phyloP scores from a whole-genome alignment of 2,113 vertebrate species.

The Phaethornis superciliosus region DNA sequence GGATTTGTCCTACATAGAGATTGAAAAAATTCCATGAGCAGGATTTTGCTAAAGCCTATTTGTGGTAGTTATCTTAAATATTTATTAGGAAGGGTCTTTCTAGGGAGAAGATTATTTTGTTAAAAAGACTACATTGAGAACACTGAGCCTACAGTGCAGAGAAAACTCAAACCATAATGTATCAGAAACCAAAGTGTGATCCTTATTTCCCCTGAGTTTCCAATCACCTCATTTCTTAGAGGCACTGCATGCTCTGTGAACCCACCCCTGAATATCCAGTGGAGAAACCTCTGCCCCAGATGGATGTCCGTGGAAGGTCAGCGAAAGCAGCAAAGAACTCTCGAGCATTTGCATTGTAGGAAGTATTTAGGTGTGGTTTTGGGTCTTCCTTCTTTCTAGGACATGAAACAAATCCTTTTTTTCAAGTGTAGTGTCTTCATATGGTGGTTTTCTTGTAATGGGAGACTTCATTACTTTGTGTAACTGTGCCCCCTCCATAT shows the following conservation, averaged over 20 bases:
- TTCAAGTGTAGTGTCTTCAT: background rate
- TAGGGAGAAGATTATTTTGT: background rate
- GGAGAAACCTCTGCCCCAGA: background rate
- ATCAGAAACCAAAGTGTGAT: background rate
- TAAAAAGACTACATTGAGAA: background rate
- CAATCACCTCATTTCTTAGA: background rate
- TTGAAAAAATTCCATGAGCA: background rate
- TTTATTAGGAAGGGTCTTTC: background rate
- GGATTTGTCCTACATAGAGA: background rate
- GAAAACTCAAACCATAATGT: background rate
- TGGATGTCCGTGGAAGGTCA: background rate
- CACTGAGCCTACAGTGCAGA: background rate
- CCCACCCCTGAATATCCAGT: background rate
- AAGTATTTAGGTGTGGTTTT: background rate
- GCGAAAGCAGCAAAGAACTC: background rate
- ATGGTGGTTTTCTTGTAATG: background rate
- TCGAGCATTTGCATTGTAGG: background rate
- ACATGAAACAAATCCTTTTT: background rate
- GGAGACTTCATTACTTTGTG: background rate
- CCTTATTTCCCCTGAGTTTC: background rate
- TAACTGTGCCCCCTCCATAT: background rate
- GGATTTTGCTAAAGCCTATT: background rate
- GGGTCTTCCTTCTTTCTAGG: background rate
- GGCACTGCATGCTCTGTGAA: background rate
- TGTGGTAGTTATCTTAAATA: background rate